These are phyloP conservation scores for Callitettix versicolor DNA, from an alignment of 1,140 invertebrate genomes.

Conservation along the genomic window DNA sequence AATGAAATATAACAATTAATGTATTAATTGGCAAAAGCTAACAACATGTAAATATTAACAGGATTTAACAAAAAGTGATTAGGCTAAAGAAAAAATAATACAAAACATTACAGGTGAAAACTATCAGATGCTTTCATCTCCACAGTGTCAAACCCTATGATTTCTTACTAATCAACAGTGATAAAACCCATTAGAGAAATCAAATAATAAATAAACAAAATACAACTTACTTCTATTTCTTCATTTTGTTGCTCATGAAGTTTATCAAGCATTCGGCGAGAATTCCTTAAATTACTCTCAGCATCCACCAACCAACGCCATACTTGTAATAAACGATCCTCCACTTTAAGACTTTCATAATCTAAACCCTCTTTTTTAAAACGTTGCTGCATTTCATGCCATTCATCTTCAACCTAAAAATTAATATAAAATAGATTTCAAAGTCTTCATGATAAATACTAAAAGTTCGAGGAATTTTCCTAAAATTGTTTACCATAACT, in stretches of 20 bases:
- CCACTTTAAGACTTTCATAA: slow-evolving; percentile 25
- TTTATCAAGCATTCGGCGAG: slow-evolving; percentile 33
- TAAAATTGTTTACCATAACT: too few species aligned
- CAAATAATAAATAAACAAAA: too few species aligned
- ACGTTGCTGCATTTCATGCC: slow-evolving; percentile 28
- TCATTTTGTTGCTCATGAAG: slow-evolving; percentile 31
- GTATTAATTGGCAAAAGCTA: too few species aligned
- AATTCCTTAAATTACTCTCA: slow-evolving; percentile 32
- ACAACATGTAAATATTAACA: neutral
- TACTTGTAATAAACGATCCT: slow-evolving; percentile 31
- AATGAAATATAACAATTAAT: slow-evolving; percentile 1
- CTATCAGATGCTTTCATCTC: neutral
- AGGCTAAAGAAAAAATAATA: neutral
- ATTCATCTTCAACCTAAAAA: slow-evolving; percentile 30
- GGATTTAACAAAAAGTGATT: neutral
- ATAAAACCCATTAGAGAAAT: too few species aligned
- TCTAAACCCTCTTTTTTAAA: slow-evolving; percentile 32
- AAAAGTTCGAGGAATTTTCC: too few species aligned
- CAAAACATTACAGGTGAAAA: neutral
- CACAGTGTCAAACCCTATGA: neutral
- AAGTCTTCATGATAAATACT: too few species aligned
- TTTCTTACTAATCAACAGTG: too few species aligned
- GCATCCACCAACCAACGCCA: slow-evolving; percentile 35
- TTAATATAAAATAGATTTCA: too few species aligned
- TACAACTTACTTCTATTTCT: slow-evolving; percentile 29